A percentile compares a stretch with the other conserved stretches of the same genome.
phyloP scores from a whole-genome alignment of 2,797 vertebrate genomes.

The Ctenosaura bakeri region DNA sequence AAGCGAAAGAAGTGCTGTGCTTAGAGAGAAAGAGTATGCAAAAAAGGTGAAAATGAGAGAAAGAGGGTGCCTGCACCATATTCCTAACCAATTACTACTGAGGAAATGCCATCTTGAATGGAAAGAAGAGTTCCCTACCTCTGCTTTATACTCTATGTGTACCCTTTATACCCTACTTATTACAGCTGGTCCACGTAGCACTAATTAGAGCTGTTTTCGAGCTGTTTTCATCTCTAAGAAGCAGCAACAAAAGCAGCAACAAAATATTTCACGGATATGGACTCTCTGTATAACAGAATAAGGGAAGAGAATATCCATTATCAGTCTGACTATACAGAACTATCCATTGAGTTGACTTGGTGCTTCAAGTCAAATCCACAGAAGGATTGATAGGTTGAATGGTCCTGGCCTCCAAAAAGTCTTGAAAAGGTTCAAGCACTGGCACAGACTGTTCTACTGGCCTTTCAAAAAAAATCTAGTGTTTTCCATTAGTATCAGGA shows the following conservation, averaged over 20 bases:
- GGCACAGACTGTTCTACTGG: background rate
- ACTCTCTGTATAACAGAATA: background rate
- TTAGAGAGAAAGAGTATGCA: background rate
- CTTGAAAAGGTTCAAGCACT: background rate
- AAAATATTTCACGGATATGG: background rate
- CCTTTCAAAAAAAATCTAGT: background rate
- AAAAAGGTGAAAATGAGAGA: background rate
- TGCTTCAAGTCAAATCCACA: background rate
- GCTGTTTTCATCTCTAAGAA: background rate
- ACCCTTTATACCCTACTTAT: background rate
- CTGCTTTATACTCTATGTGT: background rate
- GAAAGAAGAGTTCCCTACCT: background rate
- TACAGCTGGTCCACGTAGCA: background rate
- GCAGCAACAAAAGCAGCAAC: background rate
- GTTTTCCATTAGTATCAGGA: background rate
- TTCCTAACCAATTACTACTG: background rate
- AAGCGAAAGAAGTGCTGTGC: background rate
- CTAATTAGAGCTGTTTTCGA: no score
- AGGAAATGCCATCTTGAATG: background rate
- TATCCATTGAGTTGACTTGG: background rate
- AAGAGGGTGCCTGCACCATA: background rate
- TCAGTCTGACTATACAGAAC: background rate
- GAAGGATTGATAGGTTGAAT: background rate
- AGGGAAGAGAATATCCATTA: background rate
- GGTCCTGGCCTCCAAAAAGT: background rate